Conservation (phyloP, 64 coral and sea anemone species). For the Astreopora myriophthalma region DNA sequence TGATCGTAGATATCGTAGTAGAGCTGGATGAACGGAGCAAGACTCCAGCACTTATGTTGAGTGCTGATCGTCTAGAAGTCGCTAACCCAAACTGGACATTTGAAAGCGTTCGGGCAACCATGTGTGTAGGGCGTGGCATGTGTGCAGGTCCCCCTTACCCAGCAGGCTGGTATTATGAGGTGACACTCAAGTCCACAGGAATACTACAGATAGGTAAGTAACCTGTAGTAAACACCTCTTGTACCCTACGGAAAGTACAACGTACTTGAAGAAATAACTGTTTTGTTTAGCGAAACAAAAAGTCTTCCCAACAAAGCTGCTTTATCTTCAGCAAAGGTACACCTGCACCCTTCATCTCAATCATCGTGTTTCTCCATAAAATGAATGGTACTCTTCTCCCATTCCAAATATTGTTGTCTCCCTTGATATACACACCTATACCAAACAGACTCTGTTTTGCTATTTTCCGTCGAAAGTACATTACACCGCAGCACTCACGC, state of each 20-base stretch:
- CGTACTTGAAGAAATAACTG: neutral
- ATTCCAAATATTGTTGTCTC: too few species aligned
- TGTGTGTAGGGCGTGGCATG: constrained; percentile 78
- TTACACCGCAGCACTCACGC: too few species aligned
- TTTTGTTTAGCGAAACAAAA: too few species aligned
- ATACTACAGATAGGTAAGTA: constrained; percentile 91
- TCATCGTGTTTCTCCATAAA: too few species aligned
- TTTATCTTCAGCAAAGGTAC: too few species aligned
- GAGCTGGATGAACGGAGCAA: constrained; percentile 74
- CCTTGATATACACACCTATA: too few species aligned
- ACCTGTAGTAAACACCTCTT: neutral
- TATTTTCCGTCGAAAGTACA: too few species aligned
- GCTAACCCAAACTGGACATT: constrained; percentile 96
- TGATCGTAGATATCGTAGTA: constrained; percentile 61
- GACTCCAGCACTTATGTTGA: constrained; percentile 79
- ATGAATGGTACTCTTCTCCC: too few species aligned
- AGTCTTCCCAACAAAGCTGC: too few species aligned
- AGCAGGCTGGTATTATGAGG: constrained; percentile 96
- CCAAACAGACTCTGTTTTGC: too few species aligned
- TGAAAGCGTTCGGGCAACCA: constrained; percentile 90
- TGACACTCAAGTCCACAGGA: constrained; percentile 79
- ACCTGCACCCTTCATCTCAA: too few species aligned
- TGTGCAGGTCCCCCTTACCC: constrained; percentile 57
- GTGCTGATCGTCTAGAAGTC: constrained; percentile 82
- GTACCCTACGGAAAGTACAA: neutral